Conservation (phyloP, 2,113 vertebrate species). For the Oreochromis niloticus region DNA sequence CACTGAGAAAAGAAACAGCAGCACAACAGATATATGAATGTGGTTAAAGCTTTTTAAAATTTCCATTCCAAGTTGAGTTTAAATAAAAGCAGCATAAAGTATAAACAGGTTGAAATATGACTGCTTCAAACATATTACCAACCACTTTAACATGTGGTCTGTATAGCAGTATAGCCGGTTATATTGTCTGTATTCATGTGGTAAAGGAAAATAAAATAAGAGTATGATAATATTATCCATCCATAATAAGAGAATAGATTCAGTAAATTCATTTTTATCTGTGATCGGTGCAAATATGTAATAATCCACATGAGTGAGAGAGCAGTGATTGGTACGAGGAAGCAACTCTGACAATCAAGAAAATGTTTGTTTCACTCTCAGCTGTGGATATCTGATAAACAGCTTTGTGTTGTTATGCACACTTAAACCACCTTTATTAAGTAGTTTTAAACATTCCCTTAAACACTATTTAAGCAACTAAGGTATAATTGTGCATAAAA, state of each 20-base stretch:
- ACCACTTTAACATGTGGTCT: background rate
- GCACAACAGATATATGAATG: constrained; percentile 30
- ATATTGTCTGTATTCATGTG: background rate
- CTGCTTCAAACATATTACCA: background rate
- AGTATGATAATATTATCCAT: background rate
- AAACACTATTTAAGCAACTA: background rate
- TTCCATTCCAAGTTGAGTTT: background rate
- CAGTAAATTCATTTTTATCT: background rate
- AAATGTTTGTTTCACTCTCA: background rate
- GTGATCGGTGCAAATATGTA: background rate
- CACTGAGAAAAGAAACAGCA: no score
- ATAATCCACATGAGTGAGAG: background rate
- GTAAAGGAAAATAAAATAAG: background rate
- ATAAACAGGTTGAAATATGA: background rate
- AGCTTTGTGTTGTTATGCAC: background rate
- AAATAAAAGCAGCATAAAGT: background rate
- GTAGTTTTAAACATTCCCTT: background rate
- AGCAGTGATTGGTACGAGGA: background rate
- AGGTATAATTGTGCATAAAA: background rate
- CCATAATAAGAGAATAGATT: background rate
- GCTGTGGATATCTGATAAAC: background rate
- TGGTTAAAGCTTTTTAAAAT: background rate
- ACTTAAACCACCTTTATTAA: background rate
- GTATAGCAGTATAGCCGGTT: background rate
- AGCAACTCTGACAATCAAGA: background rate